phyloP scores from a whole-genome alignment of 2,113 vertebrate genomes.

The Pelusios castaneus region DNA sequence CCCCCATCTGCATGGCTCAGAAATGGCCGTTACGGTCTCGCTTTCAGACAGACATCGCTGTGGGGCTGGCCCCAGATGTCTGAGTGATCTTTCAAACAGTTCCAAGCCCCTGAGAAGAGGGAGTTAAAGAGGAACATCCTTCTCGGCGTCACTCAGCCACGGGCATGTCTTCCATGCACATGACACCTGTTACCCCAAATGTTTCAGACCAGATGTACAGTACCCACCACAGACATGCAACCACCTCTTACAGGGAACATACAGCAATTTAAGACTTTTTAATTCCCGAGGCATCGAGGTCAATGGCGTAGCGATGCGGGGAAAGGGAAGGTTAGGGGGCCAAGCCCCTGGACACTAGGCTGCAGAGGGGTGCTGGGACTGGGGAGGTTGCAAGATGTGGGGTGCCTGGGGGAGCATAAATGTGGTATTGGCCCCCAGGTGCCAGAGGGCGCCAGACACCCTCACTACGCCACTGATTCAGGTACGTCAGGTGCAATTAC shows the following conservation, averaged over 20 bases:
- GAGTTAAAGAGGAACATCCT: neutral
- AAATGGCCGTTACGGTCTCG: neutral
- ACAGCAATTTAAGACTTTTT: neutral
- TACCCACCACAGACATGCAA: neutral
- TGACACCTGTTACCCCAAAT: neutral
- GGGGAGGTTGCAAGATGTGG: too few species aligned
- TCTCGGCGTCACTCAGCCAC: neutral
- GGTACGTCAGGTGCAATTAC: neutral
- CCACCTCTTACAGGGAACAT: neutral
- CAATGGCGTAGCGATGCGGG: too few species aligned
- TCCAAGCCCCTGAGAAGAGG: neutral
- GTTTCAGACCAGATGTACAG: neutral
- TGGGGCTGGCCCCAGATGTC: neutral
- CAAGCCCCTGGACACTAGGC: too few species aligned
- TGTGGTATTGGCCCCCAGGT: too few species aligned
- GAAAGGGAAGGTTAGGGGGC: too few species aligned
- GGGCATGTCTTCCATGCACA: neutral
- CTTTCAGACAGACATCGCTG: neutral
- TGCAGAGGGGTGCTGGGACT: too few species aligned
- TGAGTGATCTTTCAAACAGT: neutral
- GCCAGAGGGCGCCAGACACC: too few species aligned
- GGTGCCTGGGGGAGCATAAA: too few species aligned
- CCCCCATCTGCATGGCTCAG: neutral
- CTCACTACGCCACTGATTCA: too few species aligned
- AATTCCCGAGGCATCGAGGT: neutral